Conservation (phyloP, 2,888 invertebrate genomes). For the Acanthosepion lycidas region DNA sequence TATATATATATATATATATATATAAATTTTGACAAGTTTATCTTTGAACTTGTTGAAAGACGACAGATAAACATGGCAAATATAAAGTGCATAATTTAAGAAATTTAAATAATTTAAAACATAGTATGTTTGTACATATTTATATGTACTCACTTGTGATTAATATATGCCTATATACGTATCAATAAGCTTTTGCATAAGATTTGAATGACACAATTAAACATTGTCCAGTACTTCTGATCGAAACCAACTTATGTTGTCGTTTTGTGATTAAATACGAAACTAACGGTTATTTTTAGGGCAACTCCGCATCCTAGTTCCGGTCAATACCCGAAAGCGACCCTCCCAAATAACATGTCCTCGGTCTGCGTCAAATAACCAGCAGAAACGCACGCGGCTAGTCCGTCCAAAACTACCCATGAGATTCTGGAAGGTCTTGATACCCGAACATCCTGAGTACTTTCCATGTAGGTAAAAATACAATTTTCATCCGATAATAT, state of each 20-base stretch:
- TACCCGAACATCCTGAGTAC: slow-evolving; percentile 46
- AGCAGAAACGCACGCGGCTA: slow-evolving; percentile 43
- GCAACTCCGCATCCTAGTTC: slow-evolving; percentile 45
- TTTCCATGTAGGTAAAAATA: slow-evolving; percentile 46
- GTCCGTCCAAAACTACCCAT: slow-evolving; percentile 43
- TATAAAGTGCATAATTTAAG: too few relatives aligned
- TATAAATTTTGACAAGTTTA: too few relatives aligned
- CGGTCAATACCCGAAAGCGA: slow-evolving; percentile 43
- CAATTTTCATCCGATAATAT: slow-evolving; percentile 33
- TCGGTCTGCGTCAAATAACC: slow-evolving; percentile 37
- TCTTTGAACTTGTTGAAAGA: too few relatives aligned
- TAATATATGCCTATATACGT: not conserved
- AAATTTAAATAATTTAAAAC: too few relatives aligned
- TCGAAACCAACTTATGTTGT: slow-evolving; percentile 33
- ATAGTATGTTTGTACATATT: not conserved
- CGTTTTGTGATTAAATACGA: slow-evolving; percentile 25
- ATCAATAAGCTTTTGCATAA: not conserved
- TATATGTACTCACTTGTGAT: not conserved
- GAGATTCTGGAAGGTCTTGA: slow-evolving; percentile 40
- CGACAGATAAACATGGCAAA: too few relatives aligned
- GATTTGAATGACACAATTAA: not conserved
- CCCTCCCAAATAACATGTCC: slow-evolving; percentile 45
- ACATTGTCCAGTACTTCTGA: not conserved
- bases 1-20: not conserved
- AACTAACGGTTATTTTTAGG: slow-evolving; percentile 45